phyloP scores from a whole-genome alignment of 2,113 vertebrate genomes.

The Bos taurus region DNA sequence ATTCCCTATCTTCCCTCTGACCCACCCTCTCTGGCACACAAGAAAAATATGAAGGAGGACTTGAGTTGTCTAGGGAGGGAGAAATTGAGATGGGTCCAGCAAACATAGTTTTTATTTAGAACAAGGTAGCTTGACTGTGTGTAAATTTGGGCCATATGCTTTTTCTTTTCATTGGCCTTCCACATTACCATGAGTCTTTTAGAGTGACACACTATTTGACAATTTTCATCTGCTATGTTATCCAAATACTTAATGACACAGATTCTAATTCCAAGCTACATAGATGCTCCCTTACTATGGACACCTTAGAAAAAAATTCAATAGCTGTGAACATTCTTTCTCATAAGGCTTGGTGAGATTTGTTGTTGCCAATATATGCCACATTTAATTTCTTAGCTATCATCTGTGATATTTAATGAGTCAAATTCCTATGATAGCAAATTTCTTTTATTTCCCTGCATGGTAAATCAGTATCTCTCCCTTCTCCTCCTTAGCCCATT shows the following conservation, averaged over 20 bases:
- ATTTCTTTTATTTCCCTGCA: background rate
- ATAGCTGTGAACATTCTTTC: background rate
- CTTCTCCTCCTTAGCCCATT: background rate
- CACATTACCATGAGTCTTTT: background rate
- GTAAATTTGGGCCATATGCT: background rate
- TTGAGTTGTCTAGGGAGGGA: background rate
- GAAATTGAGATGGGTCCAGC: background rate
- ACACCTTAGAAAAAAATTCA: background rate
- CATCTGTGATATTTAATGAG: background rate
- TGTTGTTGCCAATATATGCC: background rate
- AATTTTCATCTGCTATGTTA: constrained; percentile 1
- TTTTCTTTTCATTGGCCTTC: background rate
- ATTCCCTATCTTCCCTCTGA: background rate
- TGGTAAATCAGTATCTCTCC: background rate
- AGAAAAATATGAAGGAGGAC: background rate
- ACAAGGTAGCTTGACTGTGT: background rate
- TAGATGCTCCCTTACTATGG: background rate
- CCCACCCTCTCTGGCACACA: background rate
- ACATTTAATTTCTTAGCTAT: constrained; percentile 28
- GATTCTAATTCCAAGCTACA: background rate
- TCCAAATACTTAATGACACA: background rate
- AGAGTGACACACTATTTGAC: background rate
- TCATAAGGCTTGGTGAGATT: background rate
- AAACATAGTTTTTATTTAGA: background rate
- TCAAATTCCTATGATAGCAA: background rate